A percentile compares a stretch with the other conserved stretches of the same genome.
Conservation (phyloP, 2,113 vertebrate species). For the Esox niger region DNA sequence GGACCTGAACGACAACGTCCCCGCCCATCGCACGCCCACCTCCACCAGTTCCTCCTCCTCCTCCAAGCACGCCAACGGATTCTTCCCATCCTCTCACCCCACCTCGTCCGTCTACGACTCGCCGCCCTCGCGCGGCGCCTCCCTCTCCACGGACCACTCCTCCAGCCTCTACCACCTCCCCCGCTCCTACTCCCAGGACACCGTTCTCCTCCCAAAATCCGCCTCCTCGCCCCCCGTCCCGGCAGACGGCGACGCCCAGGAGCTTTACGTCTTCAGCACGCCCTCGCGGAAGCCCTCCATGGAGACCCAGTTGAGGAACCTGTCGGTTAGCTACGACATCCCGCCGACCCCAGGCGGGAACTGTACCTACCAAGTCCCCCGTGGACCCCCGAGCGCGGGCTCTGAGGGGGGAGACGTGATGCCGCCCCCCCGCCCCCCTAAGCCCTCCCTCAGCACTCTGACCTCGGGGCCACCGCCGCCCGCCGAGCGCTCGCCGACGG, state of each 20-base stretch:
- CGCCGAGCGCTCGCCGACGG: conserved; percentile 88
- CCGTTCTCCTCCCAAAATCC: conserved; percentile 81
- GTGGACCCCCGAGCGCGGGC: conserved; percentile 58
- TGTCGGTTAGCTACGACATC: conserved; percentile 93
- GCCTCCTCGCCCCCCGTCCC: conserved; percentile 72
- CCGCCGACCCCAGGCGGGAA: conserved; percentile 88
- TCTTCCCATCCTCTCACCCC: conserved; percentile 76
- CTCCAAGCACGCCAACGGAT: conserved; percentile 88
- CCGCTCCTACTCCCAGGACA: conserved; percentile 92
- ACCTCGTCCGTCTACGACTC: conserved; percentile 86
- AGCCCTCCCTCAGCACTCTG: conserved; percentile 75
- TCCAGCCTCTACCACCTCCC: conserved; percentile 87
- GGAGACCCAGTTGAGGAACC: conserved; percentile 84
- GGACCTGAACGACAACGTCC: conserved; percentile 95
- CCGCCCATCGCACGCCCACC: conserved; percentile 81
- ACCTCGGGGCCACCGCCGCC: conserved; percentile 57
- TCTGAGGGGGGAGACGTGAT: conserved; percentile 75
- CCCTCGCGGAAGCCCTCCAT: conserved; percentile 76
- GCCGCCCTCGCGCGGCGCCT: conserved; percentile 77
- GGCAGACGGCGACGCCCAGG: conserved; percentile 73
- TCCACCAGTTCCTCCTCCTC: conserved; percentile 72
- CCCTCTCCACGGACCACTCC: conserved; percentile 71
- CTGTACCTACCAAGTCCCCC: conserved; percentile 88
- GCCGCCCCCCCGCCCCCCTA: conserved; percentile 93
- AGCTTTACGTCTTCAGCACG: conserved; percentile 85